A percentile compares a stretch with the other conserved stretches of the same genome.
Evolutionary conservation across 2,888 invertebrate species (phyloP).

Genomic region (Ormyrus pomaceus): DNA sequence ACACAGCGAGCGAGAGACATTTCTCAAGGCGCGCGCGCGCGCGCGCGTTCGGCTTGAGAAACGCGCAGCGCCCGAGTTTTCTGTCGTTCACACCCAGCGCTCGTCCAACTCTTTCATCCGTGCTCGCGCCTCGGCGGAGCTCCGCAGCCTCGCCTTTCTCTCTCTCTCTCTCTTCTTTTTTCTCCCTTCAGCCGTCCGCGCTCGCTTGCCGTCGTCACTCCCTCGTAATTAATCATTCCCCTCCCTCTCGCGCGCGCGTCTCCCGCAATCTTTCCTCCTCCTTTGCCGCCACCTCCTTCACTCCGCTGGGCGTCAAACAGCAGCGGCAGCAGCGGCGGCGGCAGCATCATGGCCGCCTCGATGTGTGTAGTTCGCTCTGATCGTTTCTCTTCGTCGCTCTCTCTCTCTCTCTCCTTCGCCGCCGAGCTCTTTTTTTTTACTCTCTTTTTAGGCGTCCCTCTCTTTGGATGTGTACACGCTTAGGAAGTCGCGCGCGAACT

Average conservation of each 20-base stretch:
- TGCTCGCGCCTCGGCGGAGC: conserved; percentile 35
- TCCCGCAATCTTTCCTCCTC: conserved; percentile 55
- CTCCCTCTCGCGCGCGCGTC: conserved; percentile 63
- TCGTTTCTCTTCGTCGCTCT: not conserved
- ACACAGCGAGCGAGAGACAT: too few species aligned
- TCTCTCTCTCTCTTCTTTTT: conserved; percentile 53
- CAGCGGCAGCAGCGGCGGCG: conserved; percentile 49
- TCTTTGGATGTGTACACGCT: not conserved
- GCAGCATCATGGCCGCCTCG: conserved; percentile 66
- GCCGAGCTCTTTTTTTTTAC: conserved; percentile 8
- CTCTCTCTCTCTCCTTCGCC: not conserved
- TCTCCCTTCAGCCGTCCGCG: conserved; percentile 52
- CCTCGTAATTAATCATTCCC: conserved; percentile 74
- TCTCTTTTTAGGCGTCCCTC: not conserved
- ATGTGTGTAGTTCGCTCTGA: not conserved
- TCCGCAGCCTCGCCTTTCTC: conserved; percentile 53
- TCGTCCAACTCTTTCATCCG: conserved; percentile 54
- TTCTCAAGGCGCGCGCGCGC: not conserved
- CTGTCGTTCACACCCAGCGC: conserved; percentile 51
- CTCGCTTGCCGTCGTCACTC: conserved; percentile 64
- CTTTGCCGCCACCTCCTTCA: conserved; percentile 48
- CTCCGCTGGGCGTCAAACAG: conserved; percentile 57
- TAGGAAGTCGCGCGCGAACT: conserved; percentile 22
- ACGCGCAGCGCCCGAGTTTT: conserved; percentile 13
- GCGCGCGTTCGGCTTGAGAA: conserved; percentile 34